Percentiles rank a stretch among this genome's conserved stretches.
Conservation (phyloP, 2,888 invertebrate species). For the Phorcus lineatus region DNA sequence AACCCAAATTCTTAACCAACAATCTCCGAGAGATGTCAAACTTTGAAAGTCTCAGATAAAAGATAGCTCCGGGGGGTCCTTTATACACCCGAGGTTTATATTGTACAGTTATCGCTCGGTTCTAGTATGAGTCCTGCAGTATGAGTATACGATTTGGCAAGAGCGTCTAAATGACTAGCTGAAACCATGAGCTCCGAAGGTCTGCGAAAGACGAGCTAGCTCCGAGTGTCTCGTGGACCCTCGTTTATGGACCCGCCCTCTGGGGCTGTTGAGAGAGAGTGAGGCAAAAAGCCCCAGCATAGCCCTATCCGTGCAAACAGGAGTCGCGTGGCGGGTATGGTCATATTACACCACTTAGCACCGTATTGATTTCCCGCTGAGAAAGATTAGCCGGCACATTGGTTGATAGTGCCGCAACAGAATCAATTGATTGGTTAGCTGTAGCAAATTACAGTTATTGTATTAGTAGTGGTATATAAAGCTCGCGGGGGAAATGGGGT, state of each 20-base stretch:
- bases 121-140: too few species aligned
- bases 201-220: background rate
- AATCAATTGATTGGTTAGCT: slow-evolving; percentile 40
- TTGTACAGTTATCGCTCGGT: too few species aligned
- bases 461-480: slow-evolving; percentile 42
- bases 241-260: background rate
- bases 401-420: slow-evolving; percentile 22
- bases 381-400: slow-evolving; percentile 30
- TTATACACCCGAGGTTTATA: too few species aligned
- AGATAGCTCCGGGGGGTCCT: too few species aligned
- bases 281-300: slow-evolving; percentile 14
- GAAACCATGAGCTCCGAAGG: background rate
- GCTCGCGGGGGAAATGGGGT: slow-evolving; percentile 37
- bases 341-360: slow-evolving; percentile 28
- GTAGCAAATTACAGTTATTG: slow-evolving; percentile 45
- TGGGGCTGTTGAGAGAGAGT: background rate
- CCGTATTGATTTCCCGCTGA: slow-evolving; percentile 7
- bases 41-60: too few species aligned
- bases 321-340: slow-evolving; percentile 23
- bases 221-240: background rate
- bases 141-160: too few species aligned
- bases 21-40: too few species aligned
- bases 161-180: too few species aligned
- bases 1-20: too few species aligned
- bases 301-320: slow-evolving; percentile 23